These are phyloP conservation scores for Alligator sinensis DNA, from an alignment of 2,113 vertebrate genomes.

Conservation along the genomic window DNA sequence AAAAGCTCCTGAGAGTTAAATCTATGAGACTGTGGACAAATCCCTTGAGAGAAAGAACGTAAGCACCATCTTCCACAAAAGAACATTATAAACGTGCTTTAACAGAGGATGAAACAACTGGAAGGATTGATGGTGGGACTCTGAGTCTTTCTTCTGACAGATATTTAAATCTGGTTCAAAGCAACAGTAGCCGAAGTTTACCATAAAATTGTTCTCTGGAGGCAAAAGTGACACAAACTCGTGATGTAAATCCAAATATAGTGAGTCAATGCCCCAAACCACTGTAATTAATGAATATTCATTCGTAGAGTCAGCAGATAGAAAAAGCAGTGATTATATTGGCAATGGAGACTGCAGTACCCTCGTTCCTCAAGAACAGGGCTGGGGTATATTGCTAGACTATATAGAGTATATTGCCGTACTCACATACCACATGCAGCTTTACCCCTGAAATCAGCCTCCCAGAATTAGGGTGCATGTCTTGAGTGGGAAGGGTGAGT, in stretches of 20 bases:
- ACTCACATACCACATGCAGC: too few species aligned
- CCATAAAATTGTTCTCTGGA: not conserved
- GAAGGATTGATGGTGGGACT: not conserved
- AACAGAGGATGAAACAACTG: not conserved
- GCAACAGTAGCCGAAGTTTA: not conserved
- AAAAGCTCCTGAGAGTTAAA: not conserved
- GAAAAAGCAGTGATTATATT: not conserved
- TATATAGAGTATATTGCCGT: too few species aligned
- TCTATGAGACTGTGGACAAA: not conserved
- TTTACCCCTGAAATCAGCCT: too few species aligned
- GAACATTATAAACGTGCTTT: not conserved
- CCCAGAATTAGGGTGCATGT: too few species aligned
- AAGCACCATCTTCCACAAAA: not conserved
- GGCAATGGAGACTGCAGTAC: not conserved
- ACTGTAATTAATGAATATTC: not conserved
- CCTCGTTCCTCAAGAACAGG: not conserved
- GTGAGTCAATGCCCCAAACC: not conserved
- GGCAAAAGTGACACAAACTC: not conserved
- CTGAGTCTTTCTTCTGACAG: not conserved
- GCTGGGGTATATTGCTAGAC: fast-evolving
- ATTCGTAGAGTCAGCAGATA: not conserved
- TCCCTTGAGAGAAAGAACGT: not conserved
- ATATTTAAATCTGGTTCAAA: not conserved
- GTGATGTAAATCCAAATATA: not conserved
- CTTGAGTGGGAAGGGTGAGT: too few species aligned